Evolutionary conservation across 2,888 invertebrate genomes (phyloP).

Genomic region (Barypeithes pellucidus): DNA sequence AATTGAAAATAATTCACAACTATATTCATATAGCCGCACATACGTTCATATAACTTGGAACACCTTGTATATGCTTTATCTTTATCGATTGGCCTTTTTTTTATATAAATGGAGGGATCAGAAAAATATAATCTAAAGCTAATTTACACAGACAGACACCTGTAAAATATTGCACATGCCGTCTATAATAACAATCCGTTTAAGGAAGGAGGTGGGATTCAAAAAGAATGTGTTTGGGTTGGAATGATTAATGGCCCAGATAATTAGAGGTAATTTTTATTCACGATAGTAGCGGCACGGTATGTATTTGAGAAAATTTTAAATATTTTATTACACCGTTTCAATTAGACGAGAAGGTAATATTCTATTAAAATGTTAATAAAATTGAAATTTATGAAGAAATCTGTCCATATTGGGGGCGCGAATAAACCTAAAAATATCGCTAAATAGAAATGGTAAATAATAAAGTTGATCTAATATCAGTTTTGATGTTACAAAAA

Average conservation of each 20-base stretch:
- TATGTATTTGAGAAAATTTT: neutral
- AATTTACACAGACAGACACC: conserved; percentile 1
- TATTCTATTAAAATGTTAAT: neutral
- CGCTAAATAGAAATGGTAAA: too few species aligned
- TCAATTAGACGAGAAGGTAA: neutral
- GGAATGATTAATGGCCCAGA: neutral
- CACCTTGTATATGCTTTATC: too few species aligned
- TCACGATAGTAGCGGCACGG: conserved; percentile 3
- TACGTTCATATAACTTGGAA: too few species aligned
- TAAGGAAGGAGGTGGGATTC: conserved; percentile 13
- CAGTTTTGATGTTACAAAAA: too few species aligned
- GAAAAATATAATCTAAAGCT: neutral
- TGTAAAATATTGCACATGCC: conserved; percentile 12
- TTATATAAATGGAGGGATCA: neutral
- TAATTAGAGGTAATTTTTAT: conserved; percentile 3
- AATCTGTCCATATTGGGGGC: too few species aligned
- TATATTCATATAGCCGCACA: too few species aligned
- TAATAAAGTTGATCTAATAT: too few species aligned
- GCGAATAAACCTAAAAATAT: too few species aligned
- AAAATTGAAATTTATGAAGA: neutral
- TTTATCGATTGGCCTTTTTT: too few species aligned
- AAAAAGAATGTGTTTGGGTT: conserved; percentile 10
- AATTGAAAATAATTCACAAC: too few species aligned
- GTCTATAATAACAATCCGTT: conserved; percentile 13
- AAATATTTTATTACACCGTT: neutral